Percentiles rank a stretch among this genome's conserved stretches.
Conservation (phyloP, 1,140 invertebrate species). For the Euschistus heros region DNA sequence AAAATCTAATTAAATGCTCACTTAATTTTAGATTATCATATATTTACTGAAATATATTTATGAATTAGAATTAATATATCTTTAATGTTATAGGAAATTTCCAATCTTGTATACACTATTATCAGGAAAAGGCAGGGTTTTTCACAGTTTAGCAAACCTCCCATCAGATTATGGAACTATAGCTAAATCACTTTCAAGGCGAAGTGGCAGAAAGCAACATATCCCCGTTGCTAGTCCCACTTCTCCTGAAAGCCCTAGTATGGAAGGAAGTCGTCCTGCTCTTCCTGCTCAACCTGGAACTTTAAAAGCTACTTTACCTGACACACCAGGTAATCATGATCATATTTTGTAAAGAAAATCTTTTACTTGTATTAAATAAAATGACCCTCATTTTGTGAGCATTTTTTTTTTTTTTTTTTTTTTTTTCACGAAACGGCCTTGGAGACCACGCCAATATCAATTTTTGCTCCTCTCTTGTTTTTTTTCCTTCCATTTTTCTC, state of each 20-base stretch:
- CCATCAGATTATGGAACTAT: slow-evolving; percentile 86
- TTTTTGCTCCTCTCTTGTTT: too few species aligned
- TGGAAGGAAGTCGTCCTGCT: slow-evolving; percentile 78
- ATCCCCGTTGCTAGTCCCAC: slow-evolving; percentile 35
- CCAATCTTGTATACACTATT: slow-evolving; percentile 97
- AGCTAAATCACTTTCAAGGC: slow-evolving; percentile 65
- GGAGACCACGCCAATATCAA: too few species aligned
- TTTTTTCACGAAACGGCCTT: too few species aligned
- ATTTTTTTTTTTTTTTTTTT: too few species aligned
- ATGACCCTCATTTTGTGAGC: too few species aligned
- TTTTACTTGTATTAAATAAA: too few species aligned
- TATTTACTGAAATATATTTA: background rate
- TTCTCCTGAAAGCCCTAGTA: slow-evolving; percentile 39
- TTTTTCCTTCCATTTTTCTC: too few species aligned
- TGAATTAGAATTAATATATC: background rate
- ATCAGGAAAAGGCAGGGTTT: slow-evolving; percentile 93
- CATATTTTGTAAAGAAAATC: too few species aligned
- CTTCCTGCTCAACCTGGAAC: slow-evolving; percentile 82
- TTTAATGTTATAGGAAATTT: slow-evolving; percentile 59
- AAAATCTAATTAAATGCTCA: slow-evolving; percentile 14
- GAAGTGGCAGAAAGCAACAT: slow-evolving; percentile 38
- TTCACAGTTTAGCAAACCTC: slow-evolving; percentile 91
- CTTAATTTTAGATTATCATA: background rate
- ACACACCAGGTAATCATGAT: slow-evolving; percentile 64
- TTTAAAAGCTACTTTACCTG: slow-evolving; percentile 78